Conservation (phyloP, 2,888 invertebrate species). For the Torymus aiolomorphi region DNA sequence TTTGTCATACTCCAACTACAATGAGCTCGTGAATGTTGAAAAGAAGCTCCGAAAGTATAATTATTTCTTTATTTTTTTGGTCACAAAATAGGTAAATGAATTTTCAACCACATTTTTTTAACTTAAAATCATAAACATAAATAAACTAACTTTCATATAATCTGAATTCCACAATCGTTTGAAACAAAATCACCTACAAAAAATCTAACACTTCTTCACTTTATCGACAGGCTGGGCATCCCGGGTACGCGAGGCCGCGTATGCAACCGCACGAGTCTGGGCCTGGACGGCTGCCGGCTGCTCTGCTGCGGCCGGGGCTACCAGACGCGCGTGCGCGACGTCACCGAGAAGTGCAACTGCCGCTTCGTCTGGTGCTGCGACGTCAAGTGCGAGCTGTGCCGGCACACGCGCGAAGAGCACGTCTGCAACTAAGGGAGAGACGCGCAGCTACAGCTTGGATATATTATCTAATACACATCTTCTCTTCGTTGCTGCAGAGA, state of each 20-base stretch:
- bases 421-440: slow-evolving; percentile 84
- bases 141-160: no score
- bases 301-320: slow-evolving; percentile 93
- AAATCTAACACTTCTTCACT: not conserved
- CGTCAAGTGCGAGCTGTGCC: slow-evolving; percentile 90
- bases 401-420: slow-evolving; percentile 87
- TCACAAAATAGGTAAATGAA: no score
- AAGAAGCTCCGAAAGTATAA: not conserved
- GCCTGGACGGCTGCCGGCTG: slow-evolving; percentile 90
- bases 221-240: slow-evolving; percentile 82
- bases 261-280: slow-evolving; percentile 90
- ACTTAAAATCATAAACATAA: no score
- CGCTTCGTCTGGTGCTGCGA: slow-evolving; percentile 94
- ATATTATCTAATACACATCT: no score
- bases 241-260: slow-evolving; percentile 88
- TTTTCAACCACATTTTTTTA: no score
- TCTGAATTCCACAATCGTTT: no score
- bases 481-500: no score
- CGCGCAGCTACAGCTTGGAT: not conserved
- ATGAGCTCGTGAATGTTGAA: no score
- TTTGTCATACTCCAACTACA: no score
- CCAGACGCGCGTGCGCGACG: slow-evolving; percentile 88
- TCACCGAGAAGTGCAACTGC: slow-evolving; percentile 92
- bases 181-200: no score
- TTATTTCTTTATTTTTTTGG: no score